Evolutionary conservation across 2,888 invertebrate genomes (phyloP).

Genomic region (Cotesia congregata): DNA sequence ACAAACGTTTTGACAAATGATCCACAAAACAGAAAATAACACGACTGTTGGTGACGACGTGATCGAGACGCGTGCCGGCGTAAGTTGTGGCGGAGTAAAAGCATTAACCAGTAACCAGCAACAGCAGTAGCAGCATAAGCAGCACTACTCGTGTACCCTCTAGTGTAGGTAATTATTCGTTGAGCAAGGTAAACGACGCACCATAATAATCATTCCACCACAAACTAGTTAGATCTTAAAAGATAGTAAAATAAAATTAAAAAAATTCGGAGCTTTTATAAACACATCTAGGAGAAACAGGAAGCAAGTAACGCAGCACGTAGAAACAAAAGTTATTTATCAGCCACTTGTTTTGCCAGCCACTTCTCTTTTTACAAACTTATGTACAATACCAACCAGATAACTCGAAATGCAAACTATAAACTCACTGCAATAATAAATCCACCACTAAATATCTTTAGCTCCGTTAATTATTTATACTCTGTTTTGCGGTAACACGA

Average conservation of each 20-base stretch:
- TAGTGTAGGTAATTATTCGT: conserved; percentile 11
- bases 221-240: background rate
- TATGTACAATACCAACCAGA: background rate
- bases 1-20: background rate
- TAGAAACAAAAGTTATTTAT: background rate
- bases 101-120: conserved; percentile 4
- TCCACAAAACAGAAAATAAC: background rate
- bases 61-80: conserved; percentile 32
- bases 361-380: conserved; percentile 7
- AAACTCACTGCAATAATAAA: background rate
- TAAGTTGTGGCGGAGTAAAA: conserved; percentile 12
- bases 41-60: conserved; percentile 21
- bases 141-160: conserved; percentile 27
- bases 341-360: conserved; percentile 1
- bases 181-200: conserved; percentile 30
- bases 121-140: background rate
- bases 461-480: background rate
- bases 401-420: background rate
- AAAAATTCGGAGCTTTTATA: background rate
- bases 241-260: background rate
- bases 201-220: conserved; percentile 4
- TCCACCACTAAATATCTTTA: background rate
- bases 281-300: background rate
- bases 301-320: background rate
- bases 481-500: conserved; percentile 23